Base-by-base conservation (phyloP, 2,797 vertebrate species). In the Gymnoscopelus braueri region DNA sequence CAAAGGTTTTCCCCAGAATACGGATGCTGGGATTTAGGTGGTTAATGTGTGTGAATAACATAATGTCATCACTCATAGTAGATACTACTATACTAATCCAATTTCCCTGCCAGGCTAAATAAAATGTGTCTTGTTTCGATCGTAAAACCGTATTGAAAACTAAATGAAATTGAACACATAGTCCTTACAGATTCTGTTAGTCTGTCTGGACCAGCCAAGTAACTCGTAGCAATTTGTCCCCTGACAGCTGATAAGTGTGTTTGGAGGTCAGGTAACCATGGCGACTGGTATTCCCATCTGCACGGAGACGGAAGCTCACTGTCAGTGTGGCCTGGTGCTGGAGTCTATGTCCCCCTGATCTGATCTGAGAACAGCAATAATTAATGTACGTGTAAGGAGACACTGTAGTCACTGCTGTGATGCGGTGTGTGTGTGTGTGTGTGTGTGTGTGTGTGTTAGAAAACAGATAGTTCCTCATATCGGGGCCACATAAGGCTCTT, bases 381-480 rank as follows among this genome's bases (percentile, higher is more conserved):
- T 91, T 85, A 71, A 93, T 92, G 88, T 72, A 74, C 59, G 61
- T 83, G 87, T 86, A 90, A 93, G 82, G 63, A 77, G 81, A 90
- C 68, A 60, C 89, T 75, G 75, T 69, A 71, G 69, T 90, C 79
- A 69, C 79, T 78, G 77, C 71, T 79, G 77, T 77, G 71, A 7
- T 58, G 61, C 26, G 56, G 47, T 67, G 58, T 70, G 56, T 52
- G 44, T 55, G 35, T 52, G 51, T 77, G 63, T 26, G 52, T 52
- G 56, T 68, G 51, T 60, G 29, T 55, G 11, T 26, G 44, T 13
- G 35, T 48, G 55, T 53, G 26, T 51, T 23, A 14, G 24, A 19
- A 48, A 39, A 10, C 39, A 44, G 39, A 44, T 9, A 44, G 39
- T 59, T 67, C 39, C 23, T 56, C 19, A 35, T 59, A 15, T 48